phyloP scores from a whole-genome alignment of 2,797 vertebrate genomes.

The Perodicticus potto region DNA sequence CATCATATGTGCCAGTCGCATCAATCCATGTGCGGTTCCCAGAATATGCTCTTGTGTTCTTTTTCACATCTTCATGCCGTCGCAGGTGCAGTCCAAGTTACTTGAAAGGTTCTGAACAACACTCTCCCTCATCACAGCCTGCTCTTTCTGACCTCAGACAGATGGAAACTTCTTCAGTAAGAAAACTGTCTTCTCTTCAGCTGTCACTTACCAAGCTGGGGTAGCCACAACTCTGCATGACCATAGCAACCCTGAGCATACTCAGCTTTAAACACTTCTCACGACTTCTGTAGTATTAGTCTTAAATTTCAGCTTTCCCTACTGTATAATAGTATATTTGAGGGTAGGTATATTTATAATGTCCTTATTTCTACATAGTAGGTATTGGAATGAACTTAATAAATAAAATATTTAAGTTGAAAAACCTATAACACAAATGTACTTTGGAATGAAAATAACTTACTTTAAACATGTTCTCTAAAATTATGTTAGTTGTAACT shows the following conservation, averaged over 20 bases:
- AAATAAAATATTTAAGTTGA: background rate
- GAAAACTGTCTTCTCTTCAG: background rate
- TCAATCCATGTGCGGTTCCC: background rate
- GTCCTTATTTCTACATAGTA: background rate
- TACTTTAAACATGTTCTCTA: background rate
- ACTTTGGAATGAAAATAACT: background rate
- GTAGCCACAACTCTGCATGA: background rate
- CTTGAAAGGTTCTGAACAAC: background rate
- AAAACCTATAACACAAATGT: background rate
- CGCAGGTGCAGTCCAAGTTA: background rate
- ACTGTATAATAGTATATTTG: background rate
- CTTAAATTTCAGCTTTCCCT: background rate
- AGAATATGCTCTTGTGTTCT: background rate
- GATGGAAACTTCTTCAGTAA: background rate
- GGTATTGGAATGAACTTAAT: background rate
- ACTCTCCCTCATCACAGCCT: background rate
- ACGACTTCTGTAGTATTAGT: background rate
- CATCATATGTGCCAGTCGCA: background rate
- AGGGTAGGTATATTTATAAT: background rate
- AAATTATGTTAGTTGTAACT: background rate
- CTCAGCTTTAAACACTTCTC: background rate
- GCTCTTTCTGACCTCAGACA: background rate
- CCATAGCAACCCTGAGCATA: background rate
- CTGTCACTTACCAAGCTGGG: background rate
- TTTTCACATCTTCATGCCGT: background rate